phyloP scores from a whole-genome alignment of 2,888 invertebrate species.

The Gymnocheta viridis region DNA sequence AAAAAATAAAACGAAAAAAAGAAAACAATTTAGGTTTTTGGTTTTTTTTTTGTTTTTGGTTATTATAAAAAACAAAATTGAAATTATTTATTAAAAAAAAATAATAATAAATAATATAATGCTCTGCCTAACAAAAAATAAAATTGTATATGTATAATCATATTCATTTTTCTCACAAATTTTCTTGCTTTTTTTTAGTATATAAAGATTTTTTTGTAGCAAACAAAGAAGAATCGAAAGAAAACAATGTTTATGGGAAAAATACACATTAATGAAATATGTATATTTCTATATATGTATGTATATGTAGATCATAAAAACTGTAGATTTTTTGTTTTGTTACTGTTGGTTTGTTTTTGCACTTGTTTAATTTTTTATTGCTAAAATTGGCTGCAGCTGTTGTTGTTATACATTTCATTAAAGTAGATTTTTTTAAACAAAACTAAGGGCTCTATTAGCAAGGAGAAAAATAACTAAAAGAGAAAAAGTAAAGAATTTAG shows the following conservation, averaged over 20 bases:
- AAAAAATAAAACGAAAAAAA: constrained; percentile 51
- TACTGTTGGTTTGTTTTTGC: constrained; percentile 62
- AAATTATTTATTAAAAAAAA: constrained; percentile 78
- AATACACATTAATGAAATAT: constrained; percentile 69
- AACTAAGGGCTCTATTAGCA: constrained; percentile 26
- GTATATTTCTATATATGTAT: constrained; percentile 64
- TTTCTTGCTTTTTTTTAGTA: constrained; percentile 55
- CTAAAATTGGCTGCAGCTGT: constrained; percentile 63
- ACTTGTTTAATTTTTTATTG: constrained; percentile 63
- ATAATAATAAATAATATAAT: constrained; percentile 78
- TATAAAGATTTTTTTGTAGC: constrained; percentile 64
- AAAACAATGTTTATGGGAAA: constrained; percentile 63
- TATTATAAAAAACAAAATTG: constrained; percentile 74
- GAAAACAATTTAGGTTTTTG: constrained; percentile 57
- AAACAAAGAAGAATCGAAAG: constrained; percentile 66
- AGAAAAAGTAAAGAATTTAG: constrained; percentile 51
- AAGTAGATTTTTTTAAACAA: constrained; percentile 50
- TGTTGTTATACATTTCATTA: constrained; percentile 42
- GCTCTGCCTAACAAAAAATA: constrained; percentile 73
- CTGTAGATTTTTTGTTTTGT: constrained; percentile 56
- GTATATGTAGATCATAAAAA: constrained; percentile 61
- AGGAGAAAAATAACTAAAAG: constrained; percentile 22
- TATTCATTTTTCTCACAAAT: constrained; percentile 68
- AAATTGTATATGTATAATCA: constrained; percentile 34
- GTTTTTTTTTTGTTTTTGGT: constrained; percentile 66